phyloP scores from a whole-genome alignment of 2,113 vertebrate species.

The Hucho hucho region DNA sequence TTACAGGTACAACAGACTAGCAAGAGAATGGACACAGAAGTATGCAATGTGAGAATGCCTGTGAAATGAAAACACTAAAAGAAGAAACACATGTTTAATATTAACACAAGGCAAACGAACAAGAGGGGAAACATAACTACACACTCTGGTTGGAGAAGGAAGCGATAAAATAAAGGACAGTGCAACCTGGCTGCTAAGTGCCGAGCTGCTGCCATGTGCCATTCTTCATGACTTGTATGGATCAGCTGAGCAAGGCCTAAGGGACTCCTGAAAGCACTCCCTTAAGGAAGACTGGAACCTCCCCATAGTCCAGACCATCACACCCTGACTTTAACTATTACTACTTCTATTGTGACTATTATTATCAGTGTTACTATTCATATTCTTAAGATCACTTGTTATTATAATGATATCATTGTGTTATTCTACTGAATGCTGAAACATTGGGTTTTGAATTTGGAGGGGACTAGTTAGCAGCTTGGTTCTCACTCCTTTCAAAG shows the following conservation, averaged over 20 bases:
- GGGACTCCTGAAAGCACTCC: slow-evolving; percentile 60
- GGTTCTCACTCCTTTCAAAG: slow-evolving; percentile 46
- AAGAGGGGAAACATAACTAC: slow-evolving; percentile 45
- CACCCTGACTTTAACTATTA: slow-evolving; percentile 71
- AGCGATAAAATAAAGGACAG: slow-evolving; percentile 60
- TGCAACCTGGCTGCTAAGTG: slow-evolving; percentile 68
- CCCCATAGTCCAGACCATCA: slow-evolving; percentile 55
- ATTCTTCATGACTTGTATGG: slow-evolving; percentile 62
- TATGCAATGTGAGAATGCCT: slow-evolving; percentile 77
- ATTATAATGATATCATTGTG: slow-evolving; percentile 46
- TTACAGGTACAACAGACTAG: slow-evolving; percentile 81
- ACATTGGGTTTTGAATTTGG: slow-evolving; percentile 44
- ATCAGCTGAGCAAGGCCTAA: slow-evolving; percentile 64
- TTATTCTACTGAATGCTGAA: slow-evolving; percentile 48
- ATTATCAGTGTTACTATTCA: slow-evolving; percentile 56
- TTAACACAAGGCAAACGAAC: slow-evolving; percentile 66
- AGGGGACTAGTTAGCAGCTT: slow-evolving; percentile 20
- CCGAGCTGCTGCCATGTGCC: slow-evolving; percentile 66
- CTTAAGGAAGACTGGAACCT: slow-evolving; percentile 67
- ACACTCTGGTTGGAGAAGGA: slow-evolving; percentile 59
- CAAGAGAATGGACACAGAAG: slow-evolving; percentile 82
- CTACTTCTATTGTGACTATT: slow-evolving; percentile 60
- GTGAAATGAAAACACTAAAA: slow-evolving; percentile 61
- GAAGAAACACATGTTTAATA: slow-evolving; percentile 61
- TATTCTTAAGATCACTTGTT: slow-evolving; percentile 43